Conservation (phyloP, 2,113 vertebrate species). For the Nothobranchius furzeri region DNA sequence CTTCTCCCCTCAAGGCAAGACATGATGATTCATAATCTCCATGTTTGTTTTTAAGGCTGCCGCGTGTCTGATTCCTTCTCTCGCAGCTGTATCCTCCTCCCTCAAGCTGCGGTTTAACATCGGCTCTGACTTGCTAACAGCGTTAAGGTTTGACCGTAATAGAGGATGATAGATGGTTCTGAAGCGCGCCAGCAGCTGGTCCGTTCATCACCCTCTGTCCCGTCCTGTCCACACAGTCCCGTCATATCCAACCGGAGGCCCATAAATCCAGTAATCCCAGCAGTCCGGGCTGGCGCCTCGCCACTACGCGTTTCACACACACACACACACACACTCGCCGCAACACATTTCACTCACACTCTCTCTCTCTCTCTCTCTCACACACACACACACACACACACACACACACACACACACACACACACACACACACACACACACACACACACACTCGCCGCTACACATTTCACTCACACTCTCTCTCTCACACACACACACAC, state of each 20-base stretch:
- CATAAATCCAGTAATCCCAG: constrained; percentile 68
- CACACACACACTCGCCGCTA: no score
- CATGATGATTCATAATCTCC: constrained; percentile 73
- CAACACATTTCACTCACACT: no score
- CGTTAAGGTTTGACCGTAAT: constrained; percentile 97
- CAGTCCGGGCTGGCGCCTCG: constrained; percentile 58
- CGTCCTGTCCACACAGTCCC: constrained; percentile 85
- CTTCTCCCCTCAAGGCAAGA: constrained; percentile 97
- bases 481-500: no score
- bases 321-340: no score
- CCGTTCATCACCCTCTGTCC: constrained; percentile 91
- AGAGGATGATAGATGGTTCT: constrained; percentile 96
- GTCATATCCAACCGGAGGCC: constrained; percentile 76
- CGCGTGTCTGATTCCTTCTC: constrained; percentile 52
- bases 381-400: no score
- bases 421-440: no score
- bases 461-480: no score
- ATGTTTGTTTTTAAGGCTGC: constrained; percentile 45
- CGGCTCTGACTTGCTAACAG: constrained; percentile 82
- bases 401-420: no score
- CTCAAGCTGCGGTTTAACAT: constrained; percentile 40
- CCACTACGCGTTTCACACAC: constrained; percentile 71
- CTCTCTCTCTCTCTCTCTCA: no score
- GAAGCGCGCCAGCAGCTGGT: constrained; percentile 93
- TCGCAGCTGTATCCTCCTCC: constrained; percentile 34